Conservation (phyloP, 1,140 invertebrate genomes). For the Zaprionus taronus region DNA sequence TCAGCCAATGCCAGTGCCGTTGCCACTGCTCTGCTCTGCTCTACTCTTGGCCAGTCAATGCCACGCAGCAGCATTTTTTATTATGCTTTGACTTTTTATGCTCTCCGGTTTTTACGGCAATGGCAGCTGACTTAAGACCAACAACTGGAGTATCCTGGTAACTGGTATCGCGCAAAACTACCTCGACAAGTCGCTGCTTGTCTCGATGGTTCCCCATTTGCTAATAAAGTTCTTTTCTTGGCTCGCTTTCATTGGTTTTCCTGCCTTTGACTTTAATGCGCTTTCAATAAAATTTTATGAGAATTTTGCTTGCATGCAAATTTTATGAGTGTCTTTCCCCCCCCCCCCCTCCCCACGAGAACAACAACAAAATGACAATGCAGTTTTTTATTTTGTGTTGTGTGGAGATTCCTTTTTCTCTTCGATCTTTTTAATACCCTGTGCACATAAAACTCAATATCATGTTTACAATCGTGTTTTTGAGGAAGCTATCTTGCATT, state of each 20-base stretch:
- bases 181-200: conserved; percentile 23
- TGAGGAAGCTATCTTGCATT: background rate
- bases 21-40: conserved; percentile 21
- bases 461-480: background rate
- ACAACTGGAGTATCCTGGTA: conserved; percentile 32
- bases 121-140: conserved; percentile 73
- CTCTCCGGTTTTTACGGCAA: conserved; percentile 69
- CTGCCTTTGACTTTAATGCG: conserved; percentile 78
- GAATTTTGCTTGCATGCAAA: conserved; percentile 77
- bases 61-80: conserved; percentile 56
- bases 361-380: conserved; percentile 54
- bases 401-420: conserved; percentile 7
- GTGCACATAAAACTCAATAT: conserved; percentile 3
- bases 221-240: conserved; percentile 71
- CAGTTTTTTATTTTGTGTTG: conserved; percentile 51
- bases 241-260: conserved; percentile 53
- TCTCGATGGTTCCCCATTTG: conserved; percentile 61
- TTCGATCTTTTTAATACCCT: conserved; percentile 25
- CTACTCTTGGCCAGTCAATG: conserved; percentile 49
- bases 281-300: conserved; percentile 78
- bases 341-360: background rate
- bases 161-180: conserved; percentile 13
- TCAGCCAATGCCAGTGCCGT: conserved; percentile 12
- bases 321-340: conserved; percentile 51
- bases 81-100: conserved; percentile 79